Conservation (phyloP, 2,888 invertebrate species). For the Biston betularia region DNA sequence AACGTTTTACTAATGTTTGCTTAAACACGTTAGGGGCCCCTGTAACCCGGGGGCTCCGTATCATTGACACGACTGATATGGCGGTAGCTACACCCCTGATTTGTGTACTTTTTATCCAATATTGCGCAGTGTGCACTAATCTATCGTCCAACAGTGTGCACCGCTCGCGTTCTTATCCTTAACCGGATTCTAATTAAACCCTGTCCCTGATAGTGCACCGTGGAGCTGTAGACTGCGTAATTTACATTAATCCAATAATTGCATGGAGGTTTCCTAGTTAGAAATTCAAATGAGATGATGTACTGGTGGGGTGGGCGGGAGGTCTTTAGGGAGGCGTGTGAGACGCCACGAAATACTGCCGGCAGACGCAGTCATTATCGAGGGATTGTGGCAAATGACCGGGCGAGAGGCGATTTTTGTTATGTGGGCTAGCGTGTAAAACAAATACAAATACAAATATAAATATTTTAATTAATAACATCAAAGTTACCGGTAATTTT, state of each 20-base stretch:
- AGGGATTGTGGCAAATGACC: slow-evolving; percentile 20
- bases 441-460: not conserved
- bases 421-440: not conserved
- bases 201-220: slow-evolving; percentile 85
- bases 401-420: slow-evolving; percentile 5
- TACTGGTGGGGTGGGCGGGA: slow-evolving; percentile 81
- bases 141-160: slow-evolving; percentile 18
- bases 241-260: slow-evolving; percentile 97
- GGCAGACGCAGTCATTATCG: slow-evolving; percentile 61
- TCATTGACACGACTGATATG: too few species aligned
- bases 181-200: slow-evolving; percentile 85
- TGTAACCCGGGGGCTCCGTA: too few species aligned
- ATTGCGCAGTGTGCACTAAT: not conserved
- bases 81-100: not conserved
- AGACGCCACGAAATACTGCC: slow-evolving; percentile 64
- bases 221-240: slow-evolving; percentile 91
- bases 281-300: slow-evolving; percentile 96
- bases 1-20: too few species aligned
- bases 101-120: not conserved
- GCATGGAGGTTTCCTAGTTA: slow-evolving; percentile 97
- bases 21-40: too few species aligned
- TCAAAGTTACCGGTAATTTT: too few species aligned
- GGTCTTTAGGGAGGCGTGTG: slow-evolving; percentile 69
- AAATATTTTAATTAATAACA: too few species aligned
- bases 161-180: slow-evolving; percentile 53